Evolutionary conservation across 2,797 vertebrate species (phyloP).

Genomic region (Sebastes hopkinsi): DNA sequence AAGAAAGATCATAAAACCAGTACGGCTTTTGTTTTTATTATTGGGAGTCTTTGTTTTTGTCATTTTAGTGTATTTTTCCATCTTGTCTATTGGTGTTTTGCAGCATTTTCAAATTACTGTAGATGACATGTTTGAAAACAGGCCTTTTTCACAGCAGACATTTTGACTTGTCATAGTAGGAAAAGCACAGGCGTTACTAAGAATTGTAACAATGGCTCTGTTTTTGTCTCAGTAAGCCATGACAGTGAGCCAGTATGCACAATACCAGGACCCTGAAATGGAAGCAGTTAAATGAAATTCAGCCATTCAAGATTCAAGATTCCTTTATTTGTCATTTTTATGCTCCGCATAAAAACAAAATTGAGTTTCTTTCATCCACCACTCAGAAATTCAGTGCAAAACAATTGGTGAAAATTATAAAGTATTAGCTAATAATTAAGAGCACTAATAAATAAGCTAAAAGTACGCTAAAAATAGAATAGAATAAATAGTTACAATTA

Average conservation of each 20-base stretch:
- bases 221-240: background rate
- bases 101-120: background rate
- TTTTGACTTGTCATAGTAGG: background rate
- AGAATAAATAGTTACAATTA: too few relatives aligned
- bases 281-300: background rate
- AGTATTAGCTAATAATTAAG: too few relatives aligned
- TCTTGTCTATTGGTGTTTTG: background rate
- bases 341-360: too few relatives aligned
- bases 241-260: background rate
- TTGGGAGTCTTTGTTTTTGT: conserved; percentile 35
- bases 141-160: background rate
- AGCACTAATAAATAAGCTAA: too few relatives aligned
- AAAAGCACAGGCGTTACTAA: background rate
- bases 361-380: too few relatives aligned
- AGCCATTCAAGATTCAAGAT: too few relatives aligned
- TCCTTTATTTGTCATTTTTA: too few relatives aligned
- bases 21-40: conserved; percentile 69
- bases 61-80: background rate
- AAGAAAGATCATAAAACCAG: conserved; percentile 79
- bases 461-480: too few relatives aligned
- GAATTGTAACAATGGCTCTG: background rate
- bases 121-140: background rate
- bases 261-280: background rate
- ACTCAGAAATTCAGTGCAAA: too few relatives aligned
- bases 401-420: too few relatives aligned